Conservation (phyloP, 2,888 invertebrate species). For the Caenorhabditis sp. region DNA sequence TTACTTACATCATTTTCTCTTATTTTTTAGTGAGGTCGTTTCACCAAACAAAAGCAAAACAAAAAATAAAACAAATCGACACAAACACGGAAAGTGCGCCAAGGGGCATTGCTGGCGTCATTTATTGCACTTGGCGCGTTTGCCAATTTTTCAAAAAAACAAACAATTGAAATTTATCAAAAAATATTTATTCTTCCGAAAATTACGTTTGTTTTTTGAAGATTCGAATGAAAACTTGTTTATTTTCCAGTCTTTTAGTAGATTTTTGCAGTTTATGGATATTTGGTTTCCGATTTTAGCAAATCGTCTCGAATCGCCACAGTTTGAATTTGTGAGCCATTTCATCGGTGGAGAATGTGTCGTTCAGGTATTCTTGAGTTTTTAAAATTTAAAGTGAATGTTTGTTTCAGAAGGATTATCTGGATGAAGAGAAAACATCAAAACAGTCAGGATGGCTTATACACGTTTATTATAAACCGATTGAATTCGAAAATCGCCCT, state of each 20-base stretch:
- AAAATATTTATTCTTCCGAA: too few species aligned
- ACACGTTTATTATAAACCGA: slow-evolving; percentile 52
- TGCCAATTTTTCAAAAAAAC: slow-evolving; percentile 27
- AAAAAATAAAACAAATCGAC: slow-evolving; percentile 4
- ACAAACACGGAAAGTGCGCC: slow-evolving; percentile 14
- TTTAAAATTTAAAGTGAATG: background rate
- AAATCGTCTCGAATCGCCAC: slow-evolving; percentile 46
- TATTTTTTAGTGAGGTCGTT: too few species aligned
- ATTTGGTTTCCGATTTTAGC: slow-evolving; percentile 42
- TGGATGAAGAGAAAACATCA: slow-evolving; percentile 30
- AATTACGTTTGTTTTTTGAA: slow-evolving; percentile 4
- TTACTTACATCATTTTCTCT: too few species aligned
- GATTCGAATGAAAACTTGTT: too few species aligned
- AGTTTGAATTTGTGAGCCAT: slow-evolving; percentile 27
- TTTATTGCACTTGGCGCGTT: slow-evolving; percentile 39
- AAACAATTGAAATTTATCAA: too few species aligned
- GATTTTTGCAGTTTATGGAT: slow-evolving; percentile 47
- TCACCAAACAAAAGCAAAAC: too few species aligned
- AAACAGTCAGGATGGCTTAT: slow-evolving; percentile 51
- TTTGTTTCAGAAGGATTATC: slow-evolving; percentile 53
- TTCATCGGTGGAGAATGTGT: slow-evolving; percentile 63
- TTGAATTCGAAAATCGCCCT: slow-evolving; percentile 55
- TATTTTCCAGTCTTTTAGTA: too few species aligned
- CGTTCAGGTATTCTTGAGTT: slow-evolving; percentile 26
- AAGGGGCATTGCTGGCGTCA: slow-evolving; percentile 1